phyloP scores from a whole-genome alignment of 1,140 invertebrate genomes.

The Drosophila micromelanica region DNA sequence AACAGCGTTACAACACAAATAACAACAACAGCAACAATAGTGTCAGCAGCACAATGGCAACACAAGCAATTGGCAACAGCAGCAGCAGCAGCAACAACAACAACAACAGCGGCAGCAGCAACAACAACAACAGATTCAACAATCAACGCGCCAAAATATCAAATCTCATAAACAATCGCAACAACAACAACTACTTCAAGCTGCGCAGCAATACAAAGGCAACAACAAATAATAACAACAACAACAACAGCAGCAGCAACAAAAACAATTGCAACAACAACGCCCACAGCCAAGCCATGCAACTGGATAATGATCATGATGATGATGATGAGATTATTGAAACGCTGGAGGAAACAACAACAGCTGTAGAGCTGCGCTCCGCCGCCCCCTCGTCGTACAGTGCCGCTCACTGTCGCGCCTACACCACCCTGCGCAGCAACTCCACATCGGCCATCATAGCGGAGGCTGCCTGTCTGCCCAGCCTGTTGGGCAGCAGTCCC shows the following conservation, averaged over 20 bases:
- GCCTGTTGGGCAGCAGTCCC: constrained; percentile 33
- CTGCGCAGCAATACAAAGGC: constrained; percentile 36
- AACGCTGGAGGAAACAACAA: constrained; percentile 55
- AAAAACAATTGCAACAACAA: constrained; percentile 23
- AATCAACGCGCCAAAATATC: constrained; percentile 61
- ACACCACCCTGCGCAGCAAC: constrained; percentile 70
- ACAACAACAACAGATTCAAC: constrained; percentile 44
- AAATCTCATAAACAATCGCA: constrained; percentile 49
- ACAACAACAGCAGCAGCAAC: constrained; percentile 11
- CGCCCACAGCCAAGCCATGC: constrained; percentile 29
- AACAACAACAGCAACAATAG: constrained; percentile 18
- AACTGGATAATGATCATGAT: constrained; percentile 12
- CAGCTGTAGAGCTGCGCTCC: constrained; percentile 66
- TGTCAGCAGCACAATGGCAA: constrained; percentile 17
- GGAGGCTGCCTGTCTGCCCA: constrained; percentile 44
- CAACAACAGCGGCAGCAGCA: constrained; percentile 34
- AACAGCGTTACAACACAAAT: constrained; percentile 59
- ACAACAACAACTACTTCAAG: constrained; percentile 47
- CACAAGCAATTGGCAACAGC: constrained; percentile 40
- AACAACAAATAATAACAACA: constrained; percentile 17
- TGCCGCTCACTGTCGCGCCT: constrained; percentile 35
- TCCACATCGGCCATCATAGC: constrained; percentile 74
- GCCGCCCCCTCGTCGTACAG: background rate
- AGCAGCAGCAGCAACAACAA: constrained; percentile 28
- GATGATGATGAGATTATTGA: constrained; percentile 20